Base-by-base conservation (phyloP, 2,797 vertebrate species). In the Todus mexicanus region DNA sequence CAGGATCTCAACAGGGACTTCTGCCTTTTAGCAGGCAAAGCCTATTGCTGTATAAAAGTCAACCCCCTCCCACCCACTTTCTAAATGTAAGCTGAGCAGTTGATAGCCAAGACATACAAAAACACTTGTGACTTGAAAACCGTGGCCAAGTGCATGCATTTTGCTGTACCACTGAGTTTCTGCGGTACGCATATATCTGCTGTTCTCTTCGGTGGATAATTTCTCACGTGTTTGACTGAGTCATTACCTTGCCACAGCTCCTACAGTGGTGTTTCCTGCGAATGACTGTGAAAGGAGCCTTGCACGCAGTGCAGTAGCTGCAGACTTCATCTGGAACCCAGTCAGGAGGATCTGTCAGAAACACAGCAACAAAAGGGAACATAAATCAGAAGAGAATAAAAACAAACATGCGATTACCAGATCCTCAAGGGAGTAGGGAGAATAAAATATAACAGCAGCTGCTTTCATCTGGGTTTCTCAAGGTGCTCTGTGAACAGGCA, bases 311-410 rank as follows among this genome's bases (percentile, higher is more conserved):
- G 97, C 99, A 99, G 95, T 98, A 98, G 97, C 98, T 98, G 90
- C 99, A 99, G 88, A 97, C 99, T 97, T 99, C 99, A 88, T 99
- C 99, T 4, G 99, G 99, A 51, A 99, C 99, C 99, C 99, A 99
- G 94, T 99, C 99, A 42, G 99, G 99, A 89, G 99, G 99, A 95
- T 99, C 99, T 99, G 96, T 79, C 88, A 90, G 81, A 86, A 86
- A 81, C 68, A 94, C 31, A 92, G 51, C 89, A 87, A 73, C 70
- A 85, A 82, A 92, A 81, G 23, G 26, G 21, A 89, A 86, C 47
- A 53, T 79, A 71, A 91, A 84, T 93, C 79, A 89, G n/a, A 89
- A 53, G 53, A 53, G 73, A 92, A 54, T 60, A 71, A 92, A 93
- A 79, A 59, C 68, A 86, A 93, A 79, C 51, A 69, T 4, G 27